A percentile compares a stretch with the other conserved stretches of the same genome.
Conservation (phyloP, 2,113 vertebrate genomes). For the Nibea albiflora region DNA sequence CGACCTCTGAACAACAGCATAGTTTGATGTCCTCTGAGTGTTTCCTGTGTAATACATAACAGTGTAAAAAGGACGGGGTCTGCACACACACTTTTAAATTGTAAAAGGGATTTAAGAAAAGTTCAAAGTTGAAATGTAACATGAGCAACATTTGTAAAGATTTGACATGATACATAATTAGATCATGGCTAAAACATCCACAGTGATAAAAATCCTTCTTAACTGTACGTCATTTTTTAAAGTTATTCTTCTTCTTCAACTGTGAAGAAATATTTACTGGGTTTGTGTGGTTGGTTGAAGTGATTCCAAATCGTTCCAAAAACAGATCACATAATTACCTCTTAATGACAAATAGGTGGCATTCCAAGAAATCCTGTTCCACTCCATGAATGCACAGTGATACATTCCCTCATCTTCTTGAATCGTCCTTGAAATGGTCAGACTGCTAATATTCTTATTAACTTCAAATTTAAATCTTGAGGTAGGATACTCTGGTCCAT, state of each 20-base stretch:
- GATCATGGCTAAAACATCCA: no score
- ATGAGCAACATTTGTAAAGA: no score
- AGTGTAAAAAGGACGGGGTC: no score
- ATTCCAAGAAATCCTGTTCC: background rate
- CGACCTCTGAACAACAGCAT: constrained; percentile 9
- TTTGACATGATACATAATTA: no score
- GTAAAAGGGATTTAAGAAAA: no score
- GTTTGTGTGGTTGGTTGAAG: background rate
- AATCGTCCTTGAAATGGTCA: constrained; percentile 21
- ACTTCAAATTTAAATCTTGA: background rate
- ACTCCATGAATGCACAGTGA: constrained; percentile 28
- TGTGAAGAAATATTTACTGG: background rate
- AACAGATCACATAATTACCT: constrained; percentile 28
- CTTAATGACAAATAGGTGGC: constrained; percentile 33
- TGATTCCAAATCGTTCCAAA: background rate
- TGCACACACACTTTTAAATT: no score
- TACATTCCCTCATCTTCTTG: constrained; percentile 55
- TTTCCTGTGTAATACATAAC: constrained; percentile 7
- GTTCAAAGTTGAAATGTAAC: no score
- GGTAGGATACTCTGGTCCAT: background rate
- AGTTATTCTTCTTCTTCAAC: no score
- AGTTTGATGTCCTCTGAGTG: constrained; percentile 19
- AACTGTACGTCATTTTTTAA: no score
- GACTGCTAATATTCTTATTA: rapidly evolving
- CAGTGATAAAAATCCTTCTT: no score